Evolutionary conservation across 2,113 vertebrate species (phyloP).

Genomic region (Nerophis lumbriciformis): DNA sequence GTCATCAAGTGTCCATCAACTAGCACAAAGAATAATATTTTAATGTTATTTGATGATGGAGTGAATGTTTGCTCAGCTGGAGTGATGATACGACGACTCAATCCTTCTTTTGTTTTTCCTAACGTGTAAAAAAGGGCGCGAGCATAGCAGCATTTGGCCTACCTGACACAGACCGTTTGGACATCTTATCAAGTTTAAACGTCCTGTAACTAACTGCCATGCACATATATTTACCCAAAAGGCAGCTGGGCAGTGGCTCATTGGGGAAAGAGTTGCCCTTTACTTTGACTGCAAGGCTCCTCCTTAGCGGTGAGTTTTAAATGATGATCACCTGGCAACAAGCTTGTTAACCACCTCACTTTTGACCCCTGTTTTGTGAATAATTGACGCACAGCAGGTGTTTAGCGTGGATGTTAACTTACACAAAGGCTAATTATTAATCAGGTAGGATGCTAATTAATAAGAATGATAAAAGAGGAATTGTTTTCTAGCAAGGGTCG

Average conservation of each 20-base stretch:
- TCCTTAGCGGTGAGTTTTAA: no score
- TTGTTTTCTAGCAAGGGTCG: no score
- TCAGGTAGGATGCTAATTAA: neutral
- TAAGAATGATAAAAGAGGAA: neutral
- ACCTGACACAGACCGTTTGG: neutral
- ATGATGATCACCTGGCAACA: neutral
- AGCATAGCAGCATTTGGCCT: neutral
- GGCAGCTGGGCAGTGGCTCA: slow-evolving; percentile 44
- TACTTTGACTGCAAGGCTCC: neutral
- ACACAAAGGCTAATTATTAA: neutral
- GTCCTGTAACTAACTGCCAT: slow-evolving; percentile 53
- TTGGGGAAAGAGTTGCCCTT: slow-evolving; percentile 5
- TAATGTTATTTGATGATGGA: neutral
- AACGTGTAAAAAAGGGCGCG: no score
- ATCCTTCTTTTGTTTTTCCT: neutral
- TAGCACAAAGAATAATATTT: neutral
- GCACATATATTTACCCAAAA: slow-evolving; percentile 38
- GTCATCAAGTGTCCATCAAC: neutral
- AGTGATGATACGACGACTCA: neutral
- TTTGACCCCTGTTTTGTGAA: neutral
- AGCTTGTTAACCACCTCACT: neutral
- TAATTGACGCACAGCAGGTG: neutral
- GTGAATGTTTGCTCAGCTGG: neutral
- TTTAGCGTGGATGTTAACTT: neutral
- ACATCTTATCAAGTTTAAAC: neutral